A percentile compares a stretch with the other conserved stretches of the same genome.
phyloP scores from a whole-genome alignment of 2,888 invertebrate genomes.

The Drosophila ezoana region DNA sequence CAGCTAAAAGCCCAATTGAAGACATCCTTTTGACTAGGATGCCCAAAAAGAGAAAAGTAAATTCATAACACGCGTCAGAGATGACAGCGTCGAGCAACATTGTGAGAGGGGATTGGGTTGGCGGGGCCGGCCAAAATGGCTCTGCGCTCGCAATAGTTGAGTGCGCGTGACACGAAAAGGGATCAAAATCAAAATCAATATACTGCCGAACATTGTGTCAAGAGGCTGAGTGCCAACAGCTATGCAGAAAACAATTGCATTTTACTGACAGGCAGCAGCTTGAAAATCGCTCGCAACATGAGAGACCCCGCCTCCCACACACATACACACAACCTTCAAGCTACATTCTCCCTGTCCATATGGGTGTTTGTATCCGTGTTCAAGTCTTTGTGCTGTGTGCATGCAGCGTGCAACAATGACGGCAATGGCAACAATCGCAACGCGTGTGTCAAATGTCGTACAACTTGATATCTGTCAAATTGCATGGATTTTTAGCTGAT shows the following conservation, averaged over 20 bases:
- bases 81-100: slow-evolving; percentile 4
- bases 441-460: slow-evolving; percentile 58
- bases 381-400: slow-evolving; percentile 19
- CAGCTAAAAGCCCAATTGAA: background rate
- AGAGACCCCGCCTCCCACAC: background rate
- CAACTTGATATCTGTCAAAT: slow-evolving; percentile 67
- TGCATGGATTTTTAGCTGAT: slow-evolving; percentile 55
- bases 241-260: slow-evolving; percentile 48
- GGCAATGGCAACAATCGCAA: slow-evolving; percentile 46
- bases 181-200: slow-evolving; percentile 46
- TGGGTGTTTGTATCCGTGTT: background rate
- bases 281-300: slow-evolving; percentile 24
- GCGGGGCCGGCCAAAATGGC: too few species aligned
- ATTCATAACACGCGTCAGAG: slow-evolving; percentile 5
- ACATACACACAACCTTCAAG: too few species aligned
- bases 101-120: slow-evolving; percentile 1
- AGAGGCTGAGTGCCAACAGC: slow-evolving; percentile 30
- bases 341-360: background rate
- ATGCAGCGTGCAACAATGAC: slow-evolving; percentile 43
- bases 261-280: slow-evolving; percentile 32
- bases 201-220: slow-evolving; percentile 43
- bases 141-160: slow-evolving; percentile 23
- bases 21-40: background rate
- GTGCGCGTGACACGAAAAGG: slow-evolving; percentile 49
- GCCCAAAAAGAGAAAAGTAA: slow-evolving; percentile 2